Evolutionary conservation across 1,140 invertebrate genomes (phyloP).

Genomic region (Drosophila funebris): DNA sequence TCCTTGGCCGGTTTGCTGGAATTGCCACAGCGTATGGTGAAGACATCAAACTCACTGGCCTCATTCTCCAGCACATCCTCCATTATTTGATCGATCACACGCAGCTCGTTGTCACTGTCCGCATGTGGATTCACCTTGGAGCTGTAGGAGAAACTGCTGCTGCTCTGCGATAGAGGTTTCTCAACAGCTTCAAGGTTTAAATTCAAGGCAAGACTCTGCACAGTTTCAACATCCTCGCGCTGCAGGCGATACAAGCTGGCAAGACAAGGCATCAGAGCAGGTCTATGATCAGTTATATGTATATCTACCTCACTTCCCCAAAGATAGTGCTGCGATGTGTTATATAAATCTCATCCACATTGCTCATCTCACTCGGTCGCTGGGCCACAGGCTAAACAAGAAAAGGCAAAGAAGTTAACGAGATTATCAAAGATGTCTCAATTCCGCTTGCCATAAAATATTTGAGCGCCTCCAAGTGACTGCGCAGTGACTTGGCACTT

Average conservation of each 20-base stretch:
- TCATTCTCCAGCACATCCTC: slow-evolving; percentile 54
- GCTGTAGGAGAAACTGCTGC: slow-evolving; percentile 34
- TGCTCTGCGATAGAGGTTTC: background rate
- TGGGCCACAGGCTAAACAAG: slow-evolving; percentile 42
- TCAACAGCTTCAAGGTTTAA: background rate
- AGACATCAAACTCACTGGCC: slow-evolving; percentile 48
- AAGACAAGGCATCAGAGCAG: background rate
- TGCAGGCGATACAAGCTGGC: slow-evolving; percentile 44
- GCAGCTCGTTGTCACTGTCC: slow-evolving; percentile 33
- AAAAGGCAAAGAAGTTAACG: no score
- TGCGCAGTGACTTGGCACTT: background rate
- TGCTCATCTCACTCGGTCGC: slow-evolving; percentile 28
- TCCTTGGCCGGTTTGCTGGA: slow-evolving; percentile 39
- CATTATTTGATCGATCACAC: slow-evolving; percentile 41
- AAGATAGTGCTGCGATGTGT: slow-evolving; percentile 65
- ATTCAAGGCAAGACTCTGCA: slow-evolving; percentile 8
- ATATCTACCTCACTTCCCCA: slow-evolving; percentile 50
- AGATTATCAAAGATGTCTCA: no score
- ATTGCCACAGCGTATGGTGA: slow-evolving; percentile 72
- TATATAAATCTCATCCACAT: slow-evolving; percentile 48
- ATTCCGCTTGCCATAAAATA: slow-evolving; percentile 70
- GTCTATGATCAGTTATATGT: background rate
- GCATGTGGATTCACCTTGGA: slow-evolving; percentile 33
- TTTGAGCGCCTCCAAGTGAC: slow-evolving; percentile 44
- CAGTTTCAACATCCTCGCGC: slow-evolving; percentile 11